Evolutionary conservation across 2,797 vertebrate genomes (phyloP).

Genomic region (Aldrovandia affinis): DNA sequence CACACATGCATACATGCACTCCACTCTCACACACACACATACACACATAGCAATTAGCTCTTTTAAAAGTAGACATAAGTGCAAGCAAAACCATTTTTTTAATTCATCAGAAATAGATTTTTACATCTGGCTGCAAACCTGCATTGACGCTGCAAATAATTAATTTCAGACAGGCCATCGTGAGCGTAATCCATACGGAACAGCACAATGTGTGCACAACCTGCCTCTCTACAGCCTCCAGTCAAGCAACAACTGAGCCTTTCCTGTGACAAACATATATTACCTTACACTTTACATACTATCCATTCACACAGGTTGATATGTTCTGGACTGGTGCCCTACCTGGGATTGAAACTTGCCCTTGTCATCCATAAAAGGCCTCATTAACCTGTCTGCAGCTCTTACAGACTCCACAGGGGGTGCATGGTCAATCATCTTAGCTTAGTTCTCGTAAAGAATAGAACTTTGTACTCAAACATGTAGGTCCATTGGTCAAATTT

Average conservation of each 20-base stretch:
- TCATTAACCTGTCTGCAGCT: too few relatives aligned
- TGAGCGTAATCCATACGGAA: background rate
- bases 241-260: background rate
- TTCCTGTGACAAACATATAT: too few relatives aligned
- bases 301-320: too few relatives aligned
- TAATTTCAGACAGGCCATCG: background rate
- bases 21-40: background rate
- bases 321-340: too few relatives aligned
- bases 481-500: too few relatives aligned
- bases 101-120: slow-evolving; percentile 13
- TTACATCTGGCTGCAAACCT: slow-evolving; percentile 7
- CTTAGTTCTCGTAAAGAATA: too few relatives aligned
- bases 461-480: too few relatives aligned
- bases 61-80: background rate
- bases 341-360: too few relatives aligned
- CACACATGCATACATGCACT: background rate
- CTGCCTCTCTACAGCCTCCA: background rate
- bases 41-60: background rate
- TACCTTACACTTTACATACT: too few relatives aligned
- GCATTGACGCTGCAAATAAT: slow-evolving; percentile 1
- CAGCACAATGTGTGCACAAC: background rate
- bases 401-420: too few relatives aligned
- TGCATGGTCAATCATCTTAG: too few relatives aligned
- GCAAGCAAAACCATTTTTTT: background rate
- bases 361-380: too few relatives aligned